Evolutionary conservation across 2,888 invertebrate species (phyloP), one percentile per base, ranked within the genome.

Genomic region (Apocheima hispidaria): DNA sequence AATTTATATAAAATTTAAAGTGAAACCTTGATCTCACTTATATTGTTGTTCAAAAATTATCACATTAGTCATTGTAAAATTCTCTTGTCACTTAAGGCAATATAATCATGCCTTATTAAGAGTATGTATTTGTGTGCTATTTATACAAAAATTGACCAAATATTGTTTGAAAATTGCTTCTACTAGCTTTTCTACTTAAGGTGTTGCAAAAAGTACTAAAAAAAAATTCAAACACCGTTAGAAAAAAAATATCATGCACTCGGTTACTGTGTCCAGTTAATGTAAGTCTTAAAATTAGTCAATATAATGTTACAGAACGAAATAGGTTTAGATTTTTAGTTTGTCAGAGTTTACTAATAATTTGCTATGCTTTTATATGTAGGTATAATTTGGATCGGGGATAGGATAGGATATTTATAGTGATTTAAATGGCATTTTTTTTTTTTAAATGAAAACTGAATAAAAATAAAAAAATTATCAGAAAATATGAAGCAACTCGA

Each of bases 221-320:
- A 82, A 83, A 73, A 81, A 64, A 66, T 70, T 69, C 48, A 64
- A 61, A 68, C 66, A 62, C 65, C 66, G 61, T 68, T 64, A 63
- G 58, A 56, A 63, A 66, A 70, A 72, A 71, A 28, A 50, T 48
- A 72, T 73, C 66, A 69, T 68, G 77, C 82, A 83, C 83, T 82
- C 81, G 82, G 80, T 81, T 84, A 78, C 72, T 75, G 74, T 84
- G 86, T 87, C 87, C 85, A 86, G 86, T 83, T 83, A 85, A 78
- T 78, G 75, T 84, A 87, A 88, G 86, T 87, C 81, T 79, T 83
- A 83, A 83, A 81, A 75, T 84, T 88, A 90, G 89, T 89, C 87
- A 86, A 86, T 86, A 87, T 87, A 86, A 69, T 74, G 70, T 9
- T 79, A 82, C 78, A 74, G 78, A 84, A 82, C 79, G 82, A 84